Evolutionary conservation across 2,113 vertebrate genomes (phyloP).

Genomic region (Otocyon megalotis): DNA sequence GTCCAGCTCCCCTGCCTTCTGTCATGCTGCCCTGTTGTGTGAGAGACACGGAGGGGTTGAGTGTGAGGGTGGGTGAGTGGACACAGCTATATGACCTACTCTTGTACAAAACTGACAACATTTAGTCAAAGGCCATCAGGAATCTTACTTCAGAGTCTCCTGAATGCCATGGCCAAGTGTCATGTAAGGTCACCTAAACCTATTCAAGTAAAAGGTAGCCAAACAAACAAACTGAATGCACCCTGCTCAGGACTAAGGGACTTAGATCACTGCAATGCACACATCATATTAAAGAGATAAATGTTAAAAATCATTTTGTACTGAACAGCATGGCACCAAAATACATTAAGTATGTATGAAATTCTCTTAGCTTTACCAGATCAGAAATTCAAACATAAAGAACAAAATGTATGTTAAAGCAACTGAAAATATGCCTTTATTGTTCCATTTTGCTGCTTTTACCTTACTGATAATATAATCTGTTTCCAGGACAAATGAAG

Average conservation of each 20-base stretch:
- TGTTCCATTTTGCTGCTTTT: not conserved
- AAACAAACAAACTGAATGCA: not conserved
- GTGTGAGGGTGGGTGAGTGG: not conserved
- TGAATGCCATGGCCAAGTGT: not conserved
- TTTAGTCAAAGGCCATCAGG: not conserved
- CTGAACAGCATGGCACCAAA: not conserved
- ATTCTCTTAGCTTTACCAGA: not conserved
- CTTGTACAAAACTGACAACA: not conserved
- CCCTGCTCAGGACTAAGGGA: not conserved
- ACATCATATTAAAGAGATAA: not conserved
- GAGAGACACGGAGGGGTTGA: not conserved
- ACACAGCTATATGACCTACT: not conserved
- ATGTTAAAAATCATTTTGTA: not conserved
- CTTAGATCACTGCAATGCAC: not conserved
- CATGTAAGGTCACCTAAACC: not conserved
- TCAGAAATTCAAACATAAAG: not conserved
- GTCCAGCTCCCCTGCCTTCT: not conserved
- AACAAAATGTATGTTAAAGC: not conserved
- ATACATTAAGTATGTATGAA: not conserved
- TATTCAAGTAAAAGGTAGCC: not conserved
- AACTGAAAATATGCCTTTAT: constrained; percentile 4
- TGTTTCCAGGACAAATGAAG: not conserved
- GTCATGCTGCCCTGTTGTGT: rapidly evolving
- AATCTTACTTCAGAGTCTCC: not conserved
- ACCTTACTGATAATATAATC: not conserved